Evolutionary conservation across 1,140 invertebrate species (phyloP).

Genomic region (Daktulosphaira vitifoliae): DNA sequence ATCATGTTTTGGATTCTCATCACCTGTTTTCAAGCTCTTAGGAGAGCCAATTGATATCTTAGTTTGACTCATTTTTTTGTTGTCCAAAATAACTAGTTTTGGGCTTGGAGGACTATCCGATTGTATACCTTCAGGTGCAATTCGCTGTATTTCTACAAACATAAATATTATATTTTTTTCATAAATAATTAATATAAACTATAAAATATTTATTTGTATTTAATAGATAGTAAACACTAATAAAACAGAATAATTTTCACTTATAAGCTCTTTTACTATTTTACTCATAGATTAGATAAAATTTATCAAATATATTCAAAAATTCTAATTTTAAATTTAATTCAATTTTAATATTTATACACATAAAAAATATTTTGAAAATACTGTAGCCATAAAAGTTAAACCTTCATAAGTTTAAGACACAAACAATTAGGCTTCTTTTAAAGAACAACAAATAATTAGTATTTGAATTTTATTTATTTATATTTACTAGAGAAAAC

Average conservation of each 20-base stretch:
- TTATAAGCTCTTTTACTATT: background rate
- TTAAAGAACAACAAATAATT: no score
- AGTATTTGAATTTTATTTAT: no score
- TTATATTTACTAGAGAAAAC: no score
- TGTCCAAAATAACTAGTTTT: constrained; percentile 16
- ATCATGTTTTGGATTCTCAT: constrained; percentile 7
- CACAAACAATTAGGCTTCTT: no score
- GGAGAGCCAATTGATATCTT: constrained; percentile 15
- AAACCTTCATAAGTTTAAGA: no score
- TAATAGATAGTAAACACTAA: background rate
- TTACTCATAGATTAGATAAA: background rate
- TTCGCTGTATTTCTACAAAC: constrained; percentile 8
- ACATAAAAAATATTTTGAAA: no score
- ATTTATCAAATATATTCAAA: background rate
- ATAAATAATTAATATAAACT: background rate
- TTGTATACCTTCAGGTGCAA: background rate
- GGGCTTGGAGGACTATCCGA: constrained; percentile 9
- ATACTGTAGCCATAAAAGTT: no score
- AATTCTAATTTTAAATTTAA: no score
- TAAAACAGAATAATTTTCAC: background rate
- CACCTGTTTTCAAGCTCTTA: constrained; percentile 8
- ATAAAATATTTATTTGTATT: background rate
- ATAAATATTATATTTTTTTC: background rate
- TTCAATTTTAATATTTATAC: no score
- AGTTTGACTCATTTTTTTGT: constrained; percentile 12